Conservation (phyloP, 2,888 invertebrate genomes). For the Machimus rusticus region DNA sequence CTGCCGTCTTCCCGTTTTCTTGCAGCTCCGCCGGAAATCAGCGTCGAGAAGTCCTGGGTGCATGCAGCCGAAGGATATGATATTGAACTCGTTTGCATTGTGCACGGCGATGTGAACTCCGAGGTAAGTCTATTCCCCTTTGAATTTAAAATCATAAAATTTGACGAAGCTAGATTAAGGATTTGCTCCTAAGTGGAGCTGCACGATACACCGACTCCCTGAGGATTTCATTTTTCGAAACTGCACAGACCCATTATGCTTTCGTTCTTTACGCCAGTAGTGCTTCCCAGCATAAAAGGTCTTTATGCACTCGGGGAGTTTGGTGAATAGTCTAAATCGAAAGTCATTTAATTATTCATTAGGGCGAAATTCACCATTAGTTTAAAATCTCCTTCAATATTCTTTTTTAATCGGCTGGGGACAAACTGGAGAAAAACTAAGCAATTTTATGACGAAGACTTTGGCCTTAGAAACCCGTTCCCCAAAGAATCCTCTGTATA, state of each 20-base stretch:
- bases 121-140: slow-evolving; percentile 57
- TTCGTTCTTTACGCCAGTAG: background rate
- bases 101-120: slow-evolving; percentile 68
- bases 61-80: slow-evolving; percentile 71
- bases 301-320: background rate
- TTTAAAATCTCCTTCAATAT: background rate
- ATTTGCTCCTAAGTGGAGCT: background rate
- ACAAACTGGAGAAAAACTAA: background rate
- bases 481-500: background rate
- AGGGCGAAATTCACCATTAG: background rate
- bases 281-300: background rate
- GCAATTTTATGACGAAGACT: background rate
- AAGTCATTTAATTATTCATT: background rate
- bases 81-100: slow-evolving; percentile 69
- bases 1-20: slow-evolving; percentile 22
- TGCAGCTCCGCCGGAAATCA: slow-evolving; percentile 71
- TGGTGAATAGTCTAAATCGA: background rate
- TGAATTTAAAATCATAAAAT: background rate
- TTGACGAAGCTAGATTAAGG: background rate
- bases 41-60: slow-evolving; percentile 69
- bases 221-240: background rate
- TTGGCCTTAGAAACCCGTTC: background rate
- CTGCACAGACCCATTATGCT: background rate
- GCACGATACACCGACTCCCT: background rate
- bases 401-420: background rate